Percentiles rank a stretch among this genome's conserved stretches.
Evolutionary conservation across 2,113 vertebrate genomes (phyloP).

Genomic region (Podocnemis expansa): DNA sequence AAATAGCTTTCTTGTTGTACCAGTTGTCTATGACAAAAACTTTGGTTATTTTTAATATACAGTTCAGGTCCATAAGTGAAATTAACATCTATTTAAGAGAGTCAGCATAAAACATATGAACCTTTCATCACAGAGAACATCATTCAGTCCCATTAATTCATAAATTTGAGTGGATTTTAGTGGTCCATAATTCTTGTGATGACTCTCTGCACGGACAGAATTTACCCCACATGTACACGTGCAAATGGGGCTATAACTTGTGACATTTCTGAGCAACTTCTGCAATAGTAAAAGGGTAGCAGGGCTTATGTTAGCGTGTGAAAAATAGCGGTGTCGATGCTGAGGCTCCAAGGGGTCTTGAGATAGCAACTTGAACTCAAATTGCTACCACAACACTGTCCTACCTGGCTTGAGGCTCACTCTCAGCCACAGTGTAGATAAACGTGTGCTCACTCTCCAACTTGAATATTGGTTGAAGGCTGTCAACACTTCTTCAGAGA

Average conservation of each 20-base stretch:
- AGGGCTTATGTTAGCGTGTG: neutral
- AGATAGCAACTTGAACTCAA: neutral
- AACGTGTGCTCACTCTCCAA: neutral
- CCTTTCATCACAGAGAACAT: neutral
- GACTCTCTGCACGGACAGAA: neutral
- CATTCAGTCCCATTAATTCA: neutral
- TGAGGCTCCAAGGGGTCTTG: neutral
- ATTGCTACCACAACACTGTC: neutral
- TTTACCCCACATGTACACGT: neutral
- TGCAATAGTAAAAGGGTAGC: neutral
- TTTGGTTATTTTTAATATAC: conserved; percentile 24
- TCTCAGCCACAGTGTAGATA: neutral
- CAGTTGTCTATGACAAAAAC: neutral
- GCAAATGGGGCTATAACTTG: neutral
- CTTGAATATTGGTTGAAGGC: accelerated
- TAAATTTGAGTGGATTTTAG: neutral
- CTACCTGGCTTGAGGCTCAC: neutral
- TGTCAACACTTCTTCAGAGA: neutral
- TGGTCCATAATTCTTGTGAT: neutral
- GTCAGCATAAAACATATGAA: neutral
- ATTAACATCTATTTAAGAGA: neutral
- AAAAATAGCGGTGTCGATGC: neutral
- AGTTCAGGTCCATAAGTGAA: neutral
- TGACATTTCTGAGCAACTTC: neutral
- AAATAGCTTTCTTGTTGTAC: neutral